phyloP scores from a whole-genome alignment of 2,888 invertebrate genomes.

The Dilophus febrilis region DNA sequence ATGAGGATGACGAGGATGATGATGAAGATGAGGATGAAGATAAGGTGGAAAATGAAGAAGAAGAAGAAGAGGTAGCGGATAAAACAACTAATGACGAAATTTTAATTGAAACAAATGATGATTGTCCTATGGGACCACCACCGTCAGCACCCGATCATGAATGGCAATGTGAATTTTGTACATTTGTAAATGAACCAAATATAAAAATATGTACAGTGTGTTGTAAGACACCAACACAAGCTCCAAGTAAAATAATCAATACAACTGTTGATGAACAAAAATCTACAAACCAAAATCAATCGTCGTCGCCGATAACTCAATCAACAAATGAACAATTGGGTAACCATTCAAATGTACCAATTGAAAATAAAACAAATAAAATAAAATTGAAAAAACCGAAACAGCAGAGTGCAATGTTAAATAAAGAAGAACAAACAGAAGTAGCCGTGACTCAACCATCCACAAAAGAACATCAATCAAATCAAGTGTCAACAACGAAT shows the following conservation, averaged over 20 bases:
- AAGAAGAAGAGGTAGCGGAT: conserved; percentile 3
- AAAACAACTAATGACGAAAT: conserved; percentile 9
- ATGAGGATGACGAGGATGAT: neutral
- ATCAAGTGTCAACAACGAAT: conserved; percentile 17
- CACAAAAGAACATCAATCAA: conserved; percentile 13
- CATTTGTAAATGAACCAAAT: conserved; percentile 67
- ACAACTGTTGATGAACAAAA: conserved; percentile 18
- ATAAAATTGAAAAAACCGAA: conserved; percentile 8
- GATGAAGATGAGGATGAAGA: conserved; percentile 8
- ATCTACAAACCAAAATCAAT: conserved; percentile 1
- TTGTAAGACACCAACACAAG: conserved; percentile 55
- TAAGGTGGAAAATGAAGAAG: conserved; percentile 7
- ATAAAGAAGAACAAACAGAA: conserved; percentile 19
- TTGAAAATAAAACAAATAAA: conserved; percentile 5
- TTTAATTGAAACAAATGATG: conserved; percentile 13
- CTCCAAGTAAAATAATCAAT: conserved; percentile 13
- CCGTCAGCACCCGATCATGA: conserved; percentile 37
- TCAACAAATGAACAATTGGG: conserved; percentile 7
- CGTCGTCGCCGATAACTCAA: conserved; percentile 1
- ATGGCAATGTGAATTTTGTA: conserved; percentile 85
- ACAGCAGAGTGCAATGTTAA: conserved; percentile 11
- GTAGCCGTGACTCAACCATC: conserved; percentile 10
- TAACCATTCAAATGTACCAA: conserved; percentile 5
- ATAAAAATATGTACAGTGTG: conserved; percentile 69
- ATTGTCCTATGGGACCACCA: conserved; percentile 23